Base-by-base conservation (phyloP, 2,888 invertebrate species). In the Drosophila pseudotalamancana region DNA sequence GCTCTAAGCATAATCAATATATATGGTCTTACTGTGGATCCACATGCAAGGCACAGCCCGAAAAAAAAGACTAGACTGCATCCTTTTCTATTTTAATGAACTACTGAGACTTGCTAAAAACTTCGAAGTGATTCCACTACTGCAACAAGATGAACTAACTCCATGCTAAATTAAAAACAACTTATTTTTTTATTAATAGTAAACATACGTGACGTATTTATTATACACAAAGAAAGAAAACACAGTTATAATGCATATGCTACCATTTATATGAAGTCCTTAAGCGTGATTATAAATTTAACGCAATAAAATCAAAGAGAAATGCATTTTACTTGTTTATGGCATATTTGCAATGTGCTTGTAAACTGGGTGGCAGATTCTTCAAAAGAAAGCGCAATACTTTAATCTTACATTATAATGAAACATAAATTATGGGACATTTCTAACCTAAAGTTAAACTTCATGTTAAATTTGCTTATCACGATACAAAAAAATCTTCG, bases 141-240 rank as follows among this genome's bases (percentile, higher is more conserved):
- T 39, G 39, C 73, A 71, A 49, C 59, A 18, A 46, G 27, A 69
- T 63, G 25, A 18, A 67, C 25, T 70, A 53, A 73, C 65, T 57
- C 62, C 55, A 74, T 60, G 34, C 49, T 64, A 62, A 70, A 32
- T 60, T 65, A 69, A 68, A 29, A 32, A 56, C 12, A 39, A 61
- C 21, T 43, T 60, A 80, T 68, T 74, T 70, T 72, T 43, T 43
- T 43, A 43, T 65, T 72, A 62, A 62, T 53, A 55, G 63, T 65
- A 76, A 85, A 79, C 59, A 72, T 75, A 80, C 85, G 67, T 50
- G 42, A 79, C 65, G 76, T 85, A 85, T 85, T 85, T 82, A 85
- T 75, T 79, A 72, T 62, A 75, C 45, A 76, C 35, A 46, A 19
- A 31, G 16, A 35, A 21, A 34, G 8, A 6, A 5, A 6, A 31